Evolutionary conservation across 2,888 invertebrate genomes (phyloP).

Genomic region (Morpho helenor): DNA sequence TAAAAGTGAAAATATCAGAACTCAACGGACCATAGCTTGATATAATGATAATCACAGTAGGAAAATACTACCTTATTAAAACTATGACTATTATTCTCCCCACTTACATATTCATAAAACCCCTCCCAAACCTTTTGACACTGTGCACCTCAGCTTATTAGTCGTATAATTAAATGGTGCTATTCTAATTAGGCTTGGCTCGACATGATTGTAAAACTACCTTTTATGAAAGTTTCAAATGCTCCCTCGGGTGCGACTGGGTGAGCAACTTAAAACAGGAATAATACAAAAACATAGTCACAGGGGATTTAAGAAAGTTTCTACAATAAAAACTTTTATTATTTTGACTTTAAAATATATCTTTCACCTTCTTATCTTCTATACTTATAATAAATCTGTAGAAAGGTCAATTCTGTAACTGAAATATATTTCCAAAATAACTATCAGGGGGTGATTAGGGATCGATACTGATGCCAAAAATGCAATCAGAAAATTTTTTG

Average conservation of each 20-base stretch:
- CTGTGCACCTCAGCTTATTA: slow-evolving; percentile 43
- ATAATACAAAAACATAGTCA: slow-evolving; percentile 51
- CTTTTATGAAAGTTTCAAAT: slow-evolving; percentile 57
- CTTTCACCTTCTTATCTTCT: too few species aligned
- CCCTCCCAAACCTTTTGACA: slow-evolving; percentile 15
- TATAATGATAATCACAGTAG: too few species aligned
- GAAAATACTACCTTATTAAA: slow-evolving; percentile 11
- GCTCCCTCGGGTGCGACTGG: slow-evolving; percentile 49
- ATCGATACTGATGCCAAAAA: too few species aligned
- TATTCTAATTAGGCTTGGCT: slow-evolving; percentile 47
- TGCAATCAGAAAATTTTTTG: too few species aligned
- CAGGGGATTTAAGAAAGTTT: background rate
- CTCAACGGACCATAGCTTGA: too few species aligned
- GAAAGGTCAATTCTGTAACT: too few species aligned
- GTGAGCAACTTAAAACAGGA: slow-evolving; percentile 48
- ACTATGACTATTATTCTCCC: slow-evolving; percentile 8
- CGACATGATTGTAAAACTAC: slow-evolving; percentile 42
- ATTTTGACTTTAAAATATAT: too few species aligned
- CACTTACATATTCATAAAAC: slow-evolving; percentile 21
- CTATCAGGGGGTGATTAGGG: too few species aligned
- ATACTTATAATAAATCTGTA: too few species aligned
- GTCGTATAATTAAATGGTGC: slow-evolving; percentile 54
- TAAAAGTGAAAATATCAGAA: too few species aligned
- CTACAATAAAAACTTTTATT: too few species aligned
- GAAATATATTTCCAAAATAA: too few species aligned